phyloP scores from a whole-genome alignment of 1,140 invertebrate species.

The Microplitis mediator region DNA sequence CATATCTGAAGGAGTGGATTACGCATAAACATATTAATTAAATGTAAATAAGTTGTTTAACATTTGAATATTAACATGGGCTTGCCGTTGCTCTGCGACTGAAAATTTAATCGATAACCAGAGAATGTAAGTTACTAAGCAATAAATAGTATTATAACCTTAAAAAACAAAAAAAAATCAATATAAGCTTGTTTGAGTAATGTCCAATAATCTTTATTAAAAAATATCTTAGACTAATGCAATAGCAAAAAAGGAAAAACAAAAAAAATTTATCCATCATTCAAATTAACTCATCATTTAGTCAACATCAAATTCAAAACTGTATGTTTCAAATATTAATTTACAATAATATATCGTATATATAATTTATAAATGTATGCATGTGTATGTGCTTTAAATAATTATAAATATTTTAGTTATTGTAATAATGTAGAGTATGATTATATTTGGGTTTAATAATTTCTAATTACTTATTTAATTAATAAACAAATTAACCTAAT shows the following conservation, averaged over 20 bases:
- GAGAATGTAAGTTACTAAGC: background rate
- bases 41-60: too few species aligned
- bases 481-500: slow-evolving; percentile 61
- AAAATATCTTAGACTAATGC: slow-evolving; percentile 49
- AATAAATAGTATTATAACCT: background rate
- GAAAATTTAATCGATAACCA: background rate
- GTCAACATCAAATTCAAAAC: background rate
- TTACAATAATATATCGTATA: background rate
- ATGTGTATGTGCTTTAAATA: background rate
- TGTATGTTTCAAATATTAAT: background rate
- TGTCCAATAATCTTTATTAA: slow-evolving; percentile 48
- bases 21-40: too few species aligned
- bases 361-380: background rate
- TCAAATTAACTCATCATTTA: slow-evolving; percentile 1
- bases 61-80: too few species aligned
- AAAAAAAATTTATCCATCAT: background rate
- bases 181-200: background rate
- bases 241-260: slow-evolving; percentile 37
- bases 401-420: background rate
- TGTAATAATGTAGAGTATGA: background rate
- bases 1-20: too few species aligned
- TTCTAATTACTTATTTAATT: background rate
- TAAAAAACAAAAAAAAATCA: background rate
- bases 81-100: background rate
- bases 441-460: background rate